Evolutionary conservation across 2,797 vertebrate species (phyloP).

Genomic region (Pangasius macronema): DNA sequence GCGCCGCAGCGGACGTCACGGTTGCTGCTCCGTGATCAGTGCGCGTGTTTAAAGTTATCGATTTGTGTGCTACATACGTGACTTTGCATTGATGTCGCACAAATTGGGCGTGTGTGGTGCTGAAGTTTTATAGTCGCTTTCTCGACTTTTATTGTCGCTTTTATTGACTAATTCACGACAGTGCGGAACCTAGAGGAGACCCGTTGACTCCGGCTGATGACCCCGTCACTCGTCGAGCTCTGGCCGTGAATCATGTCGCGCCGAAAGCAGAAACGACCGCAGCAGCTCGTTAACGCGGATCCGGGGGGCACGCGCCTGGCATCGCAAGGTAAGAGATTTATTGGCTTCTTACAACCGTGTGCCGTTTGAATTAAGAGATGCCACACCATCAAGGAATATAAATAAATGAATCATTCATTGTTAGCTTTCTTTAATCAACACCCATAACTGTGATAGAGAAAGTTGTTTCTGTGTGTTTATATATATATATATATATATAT

Average conservation of each 20-base stretch:
- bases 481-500: no score
- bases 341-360: constrained; percentile 4
- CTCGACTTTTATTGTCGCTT: background rate
- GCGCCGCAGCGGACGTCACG: constrained; percentile 66
- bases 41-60: constrained; percentile 35
- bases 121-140: background rate
- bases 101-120: background rate
- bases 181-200: constrained; percentile 61
- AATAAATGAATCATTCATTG: background rate
- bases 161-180: background rate
- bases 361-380: background rate
- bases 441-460: background rate
- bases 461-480: no score
- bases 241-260: constrained; percentile 85
- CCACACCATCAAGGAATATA: background rate
- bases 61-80: background rate
- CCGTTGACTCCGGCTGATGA: constrained; percentile 69
- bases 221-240: constrained; percentile 65
- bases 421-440: background rate
- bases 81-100: constrained; percentile 4
- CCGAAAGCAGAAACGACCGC: constrained; percentile 85
- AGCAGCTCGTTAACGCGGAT: constrained; percentile 82
- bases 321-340: constrained; percentile 75
- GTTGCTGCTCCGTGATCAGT: constrained; percentile 60
- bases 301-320: constrained; percentile 75